A percentile compares a stretch with the other conserved stretches of the same genome.
These are phyloP conservation scores for Chaetorhynchus papuensis DNA, from an alignment of 2,113 vertebrate genomes.

Conservation along the genomic window DNA sequence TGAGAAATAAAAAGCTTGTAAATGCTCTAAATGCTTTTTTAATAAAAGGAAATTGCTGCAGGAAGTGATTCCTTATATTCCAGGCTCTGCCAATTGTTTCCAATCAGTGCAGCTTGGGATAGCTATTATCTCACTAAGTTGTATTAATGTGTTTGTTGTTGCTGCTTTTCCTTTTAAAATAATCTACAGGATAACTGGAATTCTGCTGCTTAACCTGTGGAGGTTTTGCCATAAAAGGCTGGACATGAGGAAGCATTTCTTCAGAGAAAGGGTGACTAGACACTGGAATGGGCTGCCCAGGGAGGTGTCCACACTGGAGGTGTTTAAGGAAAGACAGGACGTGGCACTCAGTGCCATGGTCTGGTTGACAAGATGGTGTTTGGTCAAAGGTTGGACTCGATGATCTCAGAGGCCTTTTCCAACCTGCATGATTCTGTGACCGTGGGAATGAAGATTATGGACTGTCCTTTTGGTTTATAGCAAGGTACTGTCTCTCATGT, in stretches of 20 bases:
- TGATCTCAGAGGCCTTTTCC: neutral
- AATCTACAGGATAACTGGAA: neutral
- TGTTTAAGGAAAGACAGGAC: neutral
- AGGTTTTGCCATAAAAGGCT: neutral
- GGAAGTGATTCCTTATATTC: constrained; percentile 46
- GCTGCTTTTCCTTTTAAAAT: constrained; percentile 5
- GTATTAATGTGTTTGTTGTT: constrained; percentile 42
- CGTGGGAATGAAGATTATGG: neutral
- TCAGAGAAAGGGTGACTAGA: neutral
- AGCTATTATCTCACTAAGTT: constrained; percentile 34
- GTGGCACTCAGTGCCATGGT: no score
- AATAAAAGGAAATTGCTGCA: constrained; percentile 53
- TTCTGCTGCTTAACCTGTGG: neutral
- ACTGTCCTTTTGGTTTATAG: neutral
- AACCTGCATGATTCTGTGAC: neutral
- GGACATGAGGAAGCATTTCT: neutral
- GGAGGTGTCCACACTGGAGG: neutral
- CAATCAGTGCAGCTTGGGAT: constrained; percentile 6
- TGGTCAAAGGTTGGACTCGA: fast-evolving
- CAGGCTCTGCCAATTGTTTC: constrained; percentile 50
- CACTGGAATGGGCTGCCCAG: neutral
- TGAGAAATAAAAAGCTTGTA: constrained; percentile 16
- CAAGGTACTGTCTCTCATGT: neutral
- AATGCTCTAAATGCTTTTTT: constrained; percentile 43
- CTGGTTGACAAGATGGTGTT: neutral